Conservation (phyloP, 2,797 vertebrate genomes). For the Knipowitschia caucasica region DNA sequence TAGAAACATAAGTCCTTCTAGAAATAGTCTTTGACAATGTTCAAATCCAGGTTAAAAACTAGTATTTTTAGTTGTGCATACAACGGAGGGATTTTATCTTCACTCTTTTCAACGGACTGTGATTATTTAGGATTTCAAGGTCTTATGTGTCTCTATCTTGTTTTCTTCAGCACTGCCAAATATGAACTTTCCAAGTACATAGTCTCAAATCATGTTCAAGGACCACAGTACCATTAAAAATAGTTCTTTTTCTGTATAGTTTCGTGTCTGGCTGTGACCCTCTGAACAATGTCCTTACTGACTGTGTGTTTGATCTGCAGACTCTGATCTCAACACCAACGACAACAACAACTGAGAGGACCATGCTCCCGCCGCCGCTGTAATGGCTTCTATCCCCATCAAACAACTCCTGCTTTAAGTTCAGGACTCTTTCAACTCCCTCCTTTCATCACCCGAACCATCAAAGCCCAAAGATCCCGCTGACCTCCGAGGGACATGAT, state of each 20-base stretch:
- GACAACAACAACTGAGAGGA: constrained; percentile 44
- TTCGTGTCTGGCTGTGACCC: constrained; percentile 27
- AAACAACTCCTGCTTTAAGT: constrained; percentile 62
- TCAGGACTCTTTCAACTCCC: constrained; percentile 41
- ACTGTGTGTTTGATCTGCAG: constrained; percentile 74
- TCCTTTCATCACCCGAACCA: constrained; percentile 23
- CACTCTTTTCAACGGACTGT: too few species aligned
- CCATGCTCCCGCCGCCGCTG: constrained; percentile 51
- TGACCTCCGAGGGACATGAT: constrained; percentile 66
- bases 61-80: too few species aligned
- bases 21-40: too few species aligned
- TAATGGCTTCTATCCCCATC: constrained; percentile 67
- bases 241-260: constrained; percentile 17
- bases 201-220: too few species aligned
- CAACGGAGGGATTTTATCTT: too few species aligned
- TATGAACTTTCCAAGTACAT: too few species aligned
- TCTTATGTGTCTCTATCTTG: too few species aligned
- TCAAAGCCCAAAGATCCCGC: constrained; percentile 32
- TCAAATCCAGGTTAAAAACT: too few species aligned
- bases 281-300: constrained; percentile 57
- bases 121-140: too few species aligned
- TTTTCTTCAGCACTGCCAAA: too few species aligned
- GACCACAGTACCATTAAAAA: too few species aligned
- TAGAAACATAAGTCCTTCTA: too few species aligned
- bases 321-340: constrained; percentile 55